Evolutionary conservation across 2,888 invertebrate species (phyloP).

Genomic region (Aradus depressus): DNA sequence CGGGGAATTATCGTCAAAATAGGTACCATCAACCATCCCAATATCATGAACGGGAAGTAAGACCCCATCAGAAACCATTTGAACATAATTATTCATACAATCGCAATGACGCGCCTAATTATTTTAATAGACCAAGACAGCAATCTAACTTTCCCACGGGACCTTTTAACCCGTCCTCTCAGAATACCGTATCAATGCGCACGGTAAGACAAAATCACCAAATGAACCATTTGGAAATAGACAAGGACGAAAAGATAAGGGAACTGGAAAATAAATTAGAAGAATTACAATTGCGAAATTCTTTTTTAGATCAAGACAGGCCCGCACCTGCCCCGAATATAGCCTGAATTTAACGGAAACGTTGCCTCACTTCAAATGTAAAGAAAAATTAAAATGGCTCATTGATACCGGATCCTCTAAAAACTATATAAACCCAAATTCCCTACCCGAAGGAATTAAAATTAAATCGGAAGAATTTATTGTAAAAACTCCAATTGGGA

Average conservation of each 20-base stretch:
- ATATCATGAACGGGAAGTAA: too few species aligned
- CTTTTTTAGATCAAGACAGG: background rate
- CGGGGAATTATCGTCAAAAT: too few species aligned
- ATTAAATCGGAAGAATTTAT: background rate
- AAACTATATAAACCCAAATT: background rate
- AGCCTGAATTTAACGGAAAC: background rate
- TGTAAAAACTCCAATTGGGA: background rate
- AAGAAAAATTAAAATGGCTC: background rate
- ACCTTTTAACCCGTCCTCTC: background rate
- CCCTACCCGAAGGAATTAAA: background rate
- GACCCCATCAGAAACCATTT: too few species aligned
- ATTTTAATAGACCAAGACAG: too few species aligned
- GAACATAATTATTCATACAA: background rate
- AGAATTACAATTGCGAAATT: background rate
- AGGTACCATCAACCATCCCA: too few species aligned
- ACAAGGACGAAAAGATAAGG: background rate
- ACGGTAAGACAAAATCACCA: background rate
- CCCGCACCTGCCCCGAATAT: background rate
- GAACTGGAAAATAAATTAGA: background rate
- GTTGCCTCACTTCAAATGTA: background rate
- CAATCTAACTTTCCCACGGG: background rate
- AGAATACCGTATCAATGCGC: background rate
- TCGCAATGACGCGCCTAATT: too few species aligned
- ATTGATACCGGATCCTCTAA: background rate
- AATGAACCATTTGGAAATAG: background rate